Conservation (phyloP, 2,797 vertebrate species). For the Anniella stebbinsi region DNA sequence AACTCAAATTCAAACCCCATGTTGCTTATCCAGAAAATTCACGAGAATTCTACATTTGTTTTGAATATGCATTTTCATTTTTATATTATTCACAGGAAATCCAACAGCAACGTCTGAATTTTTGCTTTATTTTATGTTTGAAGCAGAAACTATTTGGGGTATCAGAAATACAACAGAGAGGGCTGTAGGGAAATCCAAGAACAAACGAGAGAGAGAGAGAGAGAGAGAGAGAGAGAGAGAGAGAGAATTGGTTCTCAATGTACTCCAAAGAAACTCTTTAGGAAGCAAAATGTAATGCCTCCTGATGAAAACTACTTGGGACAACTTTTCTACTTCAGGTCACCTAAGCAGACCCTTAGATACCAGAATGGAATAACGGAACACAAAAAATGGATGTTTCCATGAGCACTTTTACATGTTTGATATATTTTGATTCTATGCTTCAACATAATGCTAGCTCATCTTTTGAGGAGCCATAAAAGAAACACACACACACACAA, state of each 20-base stretch:
- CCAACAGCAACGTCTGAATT: conserved; percentile 51
- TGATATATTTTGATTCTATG: conserved; percentile 43
- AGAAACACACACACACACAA: conserved; percentile 13
- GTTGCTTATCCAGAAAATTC: background rate
- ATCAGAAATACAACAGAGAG: conserved; percentile 33
- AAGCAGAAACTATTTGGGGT: conserved; percentile 59
- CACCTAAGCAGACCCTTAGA: background rate
- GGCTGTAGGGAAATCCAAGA: background rate
- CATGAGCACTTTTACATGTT: background rate
- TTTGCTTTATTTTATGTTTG: conserved; percentile 48
- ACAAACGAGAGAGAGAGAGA: background rate
- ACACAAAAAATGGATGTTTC: conserved; percentile 44
- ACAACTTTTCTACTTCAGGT: background rate
- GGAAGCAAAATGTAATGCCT: background rate
- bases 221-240: background rate
- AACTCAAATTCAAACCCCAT: background rate
- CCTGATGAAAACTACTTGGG: background rate
- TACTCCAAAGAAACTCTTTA: background rate
- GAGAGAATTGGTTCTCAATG: background rate
- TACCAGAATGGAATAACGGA: conserved; percentile 33
- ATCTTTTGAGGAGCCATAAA: conserved; percentile 32
- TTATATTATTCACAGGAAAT: background rate
- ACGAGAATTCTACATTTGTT: background rate
- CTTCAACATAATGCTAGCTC: conserved; percentile 38
- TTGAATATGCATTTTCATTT: background rate